These are phyloP conservation scores for Psilanteris sp. DNA, from an alignment of 1,140 invertebrate species.

Conservation along the genomic window DNA sequence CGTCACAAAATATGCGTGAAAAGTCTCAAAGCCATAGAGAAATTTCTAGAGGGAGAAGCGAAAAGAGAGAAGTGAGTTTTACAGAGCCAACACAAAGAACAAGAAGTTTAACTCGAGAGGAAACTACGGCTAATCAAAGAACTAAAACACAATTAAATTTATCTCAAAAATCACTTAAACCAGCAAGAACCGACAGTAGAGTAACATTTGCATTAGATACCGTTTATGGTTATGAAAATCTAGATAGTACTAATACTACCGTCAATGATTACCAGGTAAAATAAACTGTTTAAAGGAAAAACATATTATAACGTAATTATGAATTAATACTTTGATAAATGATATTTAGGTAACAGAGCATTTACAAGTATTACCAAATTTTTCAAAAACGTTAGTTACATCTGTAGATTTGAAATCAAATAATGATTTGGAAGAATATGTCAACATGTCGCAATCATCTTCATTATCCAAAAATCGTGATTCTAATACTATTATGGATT, in stretches of 20 bases:
- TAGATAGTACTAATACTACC: neutral
- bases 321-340: no score
- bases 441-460: no score
- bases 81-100: slow-evolving; percentile 71
- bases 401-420: no score
- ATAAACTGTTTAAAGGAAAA: no score
- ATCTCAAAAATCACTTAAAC: slow-evolving; percentile 64
- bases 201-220: slow-evolving; percentile 71
- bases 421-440: no score
- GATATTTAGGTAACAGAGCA: no score
- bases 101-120: slow-evolving; percentile 75
- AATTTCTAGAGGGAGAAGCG: slow-evolving; percentile 72
- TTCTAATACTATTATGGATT: no score
- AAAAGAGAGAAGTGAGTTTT: slow-evolving; percentile 73
- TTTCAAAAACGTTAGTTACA: no score
- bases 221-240: slow-evolving; percentile 18
- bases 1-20: slow-evolving; percentile 67
- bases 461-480: no score
- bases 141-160: slow-evolving; percentile 67
- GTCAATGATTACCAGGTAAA: slow-evolving; percentile 23
- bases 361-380: no score
- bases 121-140: slow-evolving; percentile 56
- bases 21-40: slow-evolving; percentile 76
- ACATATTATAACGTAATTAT: no score
- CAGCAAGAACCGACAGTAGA: slow-evolving; percentile 72